Conservation (phyloP, 2,797 vertebrate genomes). For the Premnoplex brunnescens region DNA sequence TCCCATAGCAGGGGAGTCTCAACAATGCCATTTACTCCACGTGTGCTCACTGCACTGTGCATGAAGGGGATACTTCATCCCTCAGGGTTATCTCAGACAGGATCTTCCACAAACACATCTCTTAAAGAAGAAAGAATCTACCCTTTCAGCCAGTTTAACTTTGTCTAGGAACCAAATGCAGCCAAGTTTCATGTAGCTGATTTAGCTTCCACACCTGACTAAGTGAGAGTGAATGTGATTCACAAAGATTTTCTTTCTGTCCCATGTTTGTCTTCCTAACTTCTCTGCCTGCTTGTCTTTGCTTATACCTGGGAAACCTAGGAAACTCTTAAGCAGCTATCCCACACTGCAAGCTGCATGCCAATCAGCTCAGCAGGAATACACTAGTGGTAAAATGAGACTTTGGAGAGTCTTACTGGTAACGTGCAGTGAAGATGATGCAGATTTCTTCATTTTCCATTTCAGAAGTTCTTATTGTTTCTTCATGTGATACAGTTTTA, state of each 20-base stretch:
- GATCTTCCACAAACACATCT: not conserved
- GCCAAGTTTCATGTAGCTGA: not conserved
- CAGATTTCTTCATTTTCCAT: not conserved
- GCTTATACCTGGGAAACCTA: not conserved
- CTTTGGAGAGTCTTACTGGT: not conserved
- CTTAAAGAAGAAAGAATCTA: not conserved
- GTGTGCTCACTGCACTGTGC: not conserved
- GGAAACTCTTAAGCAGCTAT: constrained; percentile 11
- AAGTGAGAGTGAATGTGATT: not conserved
- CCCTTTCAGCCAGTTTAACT: constrained; percentile 14
- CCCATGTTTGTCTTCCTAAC: not conserved
- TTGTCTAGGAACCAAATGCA: constrained; percentile 20
- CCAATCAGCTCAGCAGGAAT: constrained; percentile 21
- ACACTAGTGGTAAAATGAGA: constrained; percentile 6
- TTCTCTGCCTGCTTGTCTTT: not conserved
- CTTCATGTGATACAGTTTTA: not conserved
- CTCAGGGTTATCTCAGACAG: not conserved
- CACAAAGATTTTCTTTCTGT: constrained; percentile 34
- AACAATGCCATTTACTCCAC: not conserved
- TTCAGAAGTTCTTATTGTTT: not conserved
- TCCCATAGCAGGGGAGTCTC: rapidly evolving
- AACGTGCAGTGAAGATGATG: not conserved
- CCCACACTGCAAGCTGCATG: not conserved
- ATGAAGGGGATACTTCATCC: not conserved
- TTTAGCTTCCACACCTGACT: not conserved